Percentiles rank a stretch among this genome's conserved stretches.
These are phyloP conservation scores for Sphaerophoria rueppellii DNA, from an alignment of 2,888 invertebrate species.

Conservation along the genomic window DNA sequence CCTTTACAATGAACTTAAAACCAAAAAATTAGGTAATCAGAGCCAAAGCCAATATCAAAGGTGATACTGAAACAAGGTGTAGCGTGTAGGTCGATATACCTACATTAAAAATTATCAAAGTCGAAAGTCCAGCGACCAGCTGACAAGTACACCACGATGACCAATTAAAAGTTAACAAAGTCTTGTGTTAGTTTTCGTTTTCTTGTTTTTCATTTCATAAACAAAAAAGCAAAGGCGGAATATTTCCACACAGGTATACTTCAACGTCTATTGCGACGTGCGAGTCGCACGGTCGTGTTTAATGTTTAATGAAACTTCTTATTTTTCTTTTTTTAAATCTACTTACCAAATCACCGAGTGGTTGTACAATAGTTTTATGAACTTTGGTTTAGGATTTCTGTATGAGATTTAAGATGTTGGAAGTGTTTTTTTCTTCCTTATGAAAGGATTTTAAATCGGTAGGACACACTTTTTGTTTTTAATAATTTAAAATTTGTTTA, in stretches of 20 bases:
- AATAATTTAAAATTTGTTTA: not conserved
- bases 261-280: too few relatives aligned
- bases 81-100: not conserved
- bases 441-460: slow-evolving; percentile 15
- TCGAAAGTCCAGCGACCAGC: slow-evolving; percentile 16
- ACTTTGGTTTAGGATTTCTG: not conserved
- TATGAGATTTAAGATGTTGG: not conserved
- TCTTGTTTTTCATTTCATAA: not conserved
- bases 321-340: not conserved
- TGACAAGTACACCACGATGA: not conserved
- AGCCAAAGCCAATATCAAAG: slow-evolving; percentile 4
- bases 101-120: not conserved
- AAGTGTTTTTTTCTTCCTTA: not conserved
- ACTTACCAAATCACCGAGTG: slow-evolving; percentile 27
- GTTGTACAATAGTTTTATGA: not conserved
- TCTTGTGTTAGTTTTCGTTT: not conserved
- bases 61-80: not conserved
- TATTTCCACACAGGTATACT: not conserved
- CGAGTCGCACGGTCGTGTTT: not conserved
- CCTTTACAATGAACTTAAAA: not conserved
- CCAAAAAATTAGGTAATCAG: slow-evolving; percentile 49
- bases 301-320: not conserved
- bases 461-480: slow-evolving; percentile 24
- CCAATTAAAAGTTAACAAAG: slow-evolving; percentile 2
- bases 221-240: slow-evolving; percentile 14